Base-by-base conservation (phyloP, 2,113 vertebrate genomes). In the Sarotherodon lohbergeri region DNA sequence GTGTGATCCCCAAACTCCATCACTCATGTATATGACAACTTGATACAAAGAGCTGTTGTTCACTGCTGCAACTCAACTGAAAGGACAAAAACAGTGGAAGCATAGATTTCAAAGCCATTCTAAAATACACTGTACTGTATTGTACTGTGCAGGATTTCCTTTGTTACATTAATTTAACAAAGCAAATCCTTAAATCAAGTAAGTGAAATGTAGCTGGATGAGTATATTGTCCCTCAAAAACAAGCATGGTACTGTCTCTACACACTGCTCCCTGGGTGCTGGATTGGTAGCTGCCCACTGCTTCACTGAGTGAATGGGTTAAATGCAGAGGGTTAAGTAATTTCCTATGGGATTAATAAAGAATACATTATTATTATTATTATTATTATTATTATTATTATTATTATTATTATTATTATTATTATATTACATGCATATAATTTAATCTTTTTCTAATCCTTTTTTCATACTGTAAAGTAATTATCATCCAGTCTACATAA, bases 401-500 rank as follows among this genome's bases (percentile, higher is more conserved):
- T 27, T 27, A 27, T 27, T 27, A 27, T 27, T 27, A 27, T 27
- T 4, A 27, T 27, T 27, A 27, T 27, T 3, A 27, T 27, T 27
- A 27, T 27, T 27, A 29, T 90, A 93, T 94, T 90, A 71, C 81
- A 87, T 81, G 55, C 82, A 36, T 81, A 89, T 94, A 91, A 95
- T 95, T 95, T 94, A 95, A 92, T 92, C 85, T 73, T 86, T 48
- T 12, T 36, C 73, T 50, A 90, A 83, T 93, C 92, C 94, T 92
- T 93, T 92, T 93, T 94, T 80, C 36, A 76, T 54, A 83, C 78
- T 91, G 86, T 93, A 94, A 27, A 76, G 24, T 4, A 48, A 94
- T 96, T 90, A 95, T 89, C 85, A 82, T 81, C 68, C 78, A 90
- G 90, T 94, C 88, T 85, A 90, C 88, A 91, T 93, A 92, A 95